Percentiles rank a stretch among this genome's conserved stretches.
phyloP scores from a whole-genome alignment of 2,113 vertebrate species.

The Marmota flaviventris region DNA sequence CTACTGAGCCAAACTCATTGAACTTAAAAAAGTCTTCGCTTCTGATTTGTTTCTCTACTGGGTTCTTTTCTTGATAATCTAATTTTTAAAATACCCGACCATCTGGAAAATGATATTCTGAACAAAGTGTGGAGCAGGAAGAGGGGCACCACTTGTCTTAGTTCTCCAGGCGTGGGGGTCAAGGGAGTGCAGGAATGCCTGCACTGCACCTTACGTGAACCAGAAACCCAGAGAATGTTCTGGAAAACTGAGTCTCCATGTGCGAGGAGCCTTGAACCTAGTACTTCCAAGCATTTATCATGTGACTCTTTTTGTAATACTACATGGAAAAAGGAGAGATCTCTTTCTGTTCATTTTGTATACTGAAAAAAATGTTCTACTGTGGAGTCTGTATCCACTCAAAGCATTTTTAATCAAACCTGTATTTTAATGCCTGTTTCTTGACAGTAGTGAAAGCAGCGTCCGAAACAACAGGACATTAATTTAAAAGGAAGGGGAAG shows the following conservation, averaged over 20 bases:
- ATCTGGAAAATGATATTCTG: neutral
- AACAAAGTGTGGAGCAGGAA: neutral
- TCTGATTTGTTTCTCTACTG: neutral
- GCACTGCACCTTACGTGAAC: neutral
- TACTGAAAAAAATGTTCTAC: neutral
- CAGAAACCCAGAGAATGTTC: rapidly evolving
- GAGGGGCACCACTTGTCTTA: neutral
- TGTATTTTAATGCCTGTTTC: neutral
- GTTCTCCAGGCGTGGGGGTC: neutral
- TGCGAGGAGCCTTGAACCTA: neutral
- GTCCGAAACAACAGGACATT: neutral
- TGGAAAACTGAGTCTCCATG: neutral
- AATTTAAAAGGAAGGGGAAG: neutral
- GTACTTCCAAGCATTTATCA: too few species aligned
- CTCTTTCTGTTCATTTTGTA: neutral
- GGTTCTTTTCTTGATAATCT: neutral
- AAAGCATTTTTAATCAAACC: neutral
- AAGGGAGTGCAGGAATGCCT: rapidly evolving
- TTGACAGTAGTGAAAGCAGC: neutral
- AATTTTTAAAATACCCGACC: neutral
- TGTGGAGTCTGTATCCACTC: neutral
- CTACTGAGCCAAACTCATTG: neutral
- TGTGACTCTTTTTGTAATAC: neutral
- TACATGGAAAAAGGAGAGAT: neutral
- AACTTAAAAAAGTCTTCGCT: too few species aligned